Evolutionary conservation across 2,888 invertebrate species (phyloP), one percentile per base, ranked within the genome.

Genomic region (Tromatobia lineatoria): DNA sequence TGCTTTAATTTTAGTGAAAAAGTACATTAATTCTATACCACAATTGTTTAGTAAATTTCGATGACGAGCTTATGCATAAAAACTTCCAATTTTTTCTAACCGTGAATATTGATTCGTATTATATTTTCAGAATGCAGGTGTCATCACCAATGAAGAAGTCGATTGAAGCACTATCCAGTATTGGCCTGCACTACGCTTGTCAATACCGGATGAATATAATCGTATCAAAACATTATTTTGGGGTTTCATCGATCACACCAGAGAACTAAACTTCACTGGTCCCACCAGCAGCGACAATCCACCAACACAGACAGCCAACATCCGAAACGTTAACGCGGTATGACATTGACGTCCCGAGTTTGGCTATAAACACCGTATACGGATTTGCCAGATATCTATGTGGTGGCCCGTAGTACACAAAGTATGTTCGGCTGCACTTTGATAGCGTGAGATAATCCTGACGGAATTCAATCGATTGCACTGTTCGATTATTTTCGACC

Each of bases 211-310:
- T 61, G n/a, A 38, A 34, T 61, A 34, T 38, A 61, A 61, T 61
- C 34, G n/a, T 38, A 61, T 61, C 11, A 61, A 34, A 61, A 61
- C 61, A 61, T 61, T 61, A 61, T 61, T 61, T 61, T n/a, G n/a
- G 18, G 34, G 61, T n/a, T 61, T 34, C 34, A 61, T 61, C 61
- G 34, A 38, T 61, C 61, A 61, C 38, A 15, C 13, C 38, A 18
- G 18, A 2, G 61, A 34, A 34, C 34, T 7, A 10, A 61, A 61
- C 29, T 61, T 61, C n/a, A 38, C 38, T 34, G 34, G 61, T 1
- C 59, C 6, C 25, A 25, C 59, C 59, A 29, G 29, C n/a, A 29
- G 59, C n/a, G 59, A n/a, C 29, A n/a, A 38, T 61, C 61, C 18
- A 34, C 61, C 34, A 18, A n/a, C 61, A 8, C 18, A 61, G 34